Base-by-base conservation (phyloP, 2,888 invertebrate genomes). In the Amblyjoppa proteus region DNA sequence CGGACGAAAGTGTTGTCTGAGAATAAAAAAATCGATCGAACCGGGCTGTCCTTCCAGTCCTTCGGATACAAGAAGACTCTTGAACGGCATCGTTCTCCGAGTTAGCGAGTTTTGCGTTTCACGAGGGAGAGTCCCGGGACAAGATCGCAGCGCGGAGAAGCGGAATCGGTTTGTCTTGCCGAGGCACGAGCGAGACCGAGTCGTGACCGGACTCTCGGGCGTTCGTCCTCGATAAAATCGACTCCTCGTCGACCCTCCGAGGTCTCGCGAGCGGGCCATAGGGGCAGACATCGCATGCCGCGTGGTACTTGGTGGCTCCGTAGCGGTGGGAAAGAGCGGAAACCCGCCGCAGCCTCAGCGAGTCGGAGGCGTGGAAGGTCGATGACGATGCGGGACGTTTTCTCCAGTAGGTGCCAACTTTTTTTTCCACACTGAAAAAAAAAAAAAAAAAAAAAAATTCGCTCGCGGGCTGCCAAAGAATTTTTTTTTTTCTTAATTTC, bases 171-270 rank as follows among this genome's bases (percentile, higher is more conserved):
- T 82, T 41, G 71, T 79, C 51, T 71, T n/a, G 51, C 45, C 73
- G 70, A 56, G 53, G 34, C 68, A 34, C 41, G 58, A 77, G 73
- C 51, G 81, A 81, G 81, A 71, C 51, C 56, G 58, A 69, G 85
- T 85, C 85, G 85, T 85, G 85, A 85, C 85, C 83, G 83, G 70
- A 80, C 58, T 80, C 76, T 49, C 16, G 45, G 45, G 79, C 79
- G 83, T 83, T 83, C 82, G 83, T 85, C 83, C 82, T 85, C 83
- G 85, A 85, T 85, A 83, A 85, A 83, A 85, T 85, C 85, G 80
- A 66, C 66, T 64, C 66, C 66, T 31, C 34, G 66, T 25, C 66
- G 75, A 66, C 41, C 75, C 64, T 76, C 45, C 20, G 66, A 34
- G 75, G 66, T 66, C 75, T 51, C 6, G 66, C 51, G 58, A 20